Base-by-base conservation (phyloP, 92 coral and sea anemone genomes). In the Pocillopora meandrina region DNA sequence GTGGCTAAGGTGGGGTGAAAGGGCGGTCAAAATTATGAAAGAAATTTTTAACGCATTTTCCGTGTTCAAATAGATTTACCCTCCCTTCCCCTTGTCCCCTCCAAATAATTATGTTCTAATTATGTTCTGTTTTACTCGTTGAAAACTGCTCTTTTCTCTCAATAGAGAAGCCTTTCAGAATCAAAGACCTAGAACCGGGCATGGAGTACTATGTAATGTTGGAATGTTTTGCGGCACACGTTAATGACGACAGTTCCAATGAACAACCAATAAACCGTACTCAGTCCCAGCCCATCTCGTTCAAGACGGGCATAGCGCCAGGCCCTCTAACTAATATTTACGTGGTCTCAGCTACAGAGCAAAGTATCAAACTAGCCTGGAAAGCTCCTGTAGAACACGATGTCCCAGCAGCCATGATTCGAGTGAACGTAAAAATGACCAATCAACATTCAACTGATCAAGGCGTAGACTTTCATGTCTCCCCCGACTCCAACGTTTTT, bases 161-260 rank as follows among this genome's bases (percentile, higher is more conserved):
- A 55, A 68, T 87, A 92, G 95, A 83, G 33, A 74, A 71, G 17
- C 80, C 76, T 61, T 76, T 82, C 34, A 78, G 67, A 68, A 31
- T 93, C 9, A 82, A 47, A 20, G 86, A 87, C 55, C 91, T 93
- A 26, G 73, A 34, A 3, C 93, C 95, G 17, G 61, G 78, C 13
- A 64, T 61, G 4, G 82, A 80, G 34, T 93, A 93, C 74, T 85
- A 35, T 55, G 92, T 92, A 75, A 72, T 81, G 9, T 56, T 93
- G 3, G 89, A 91, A 78, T 80, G 93, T 63, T 74, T 86, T 17
- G 95, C 95, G 12, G 47, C 89, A 12, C 98, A 93, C 86, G 76
- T 89, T 20, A 93, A 91, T 68, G 91, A 93, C 52, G 80, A 86
- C 73, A 62, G 35, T 21, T 69, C 59, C 78, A 21, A 36, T 6